Conservation (phyloP, 2,113 vertebrate genomes). For the Agelaius tricolor region DNA sequence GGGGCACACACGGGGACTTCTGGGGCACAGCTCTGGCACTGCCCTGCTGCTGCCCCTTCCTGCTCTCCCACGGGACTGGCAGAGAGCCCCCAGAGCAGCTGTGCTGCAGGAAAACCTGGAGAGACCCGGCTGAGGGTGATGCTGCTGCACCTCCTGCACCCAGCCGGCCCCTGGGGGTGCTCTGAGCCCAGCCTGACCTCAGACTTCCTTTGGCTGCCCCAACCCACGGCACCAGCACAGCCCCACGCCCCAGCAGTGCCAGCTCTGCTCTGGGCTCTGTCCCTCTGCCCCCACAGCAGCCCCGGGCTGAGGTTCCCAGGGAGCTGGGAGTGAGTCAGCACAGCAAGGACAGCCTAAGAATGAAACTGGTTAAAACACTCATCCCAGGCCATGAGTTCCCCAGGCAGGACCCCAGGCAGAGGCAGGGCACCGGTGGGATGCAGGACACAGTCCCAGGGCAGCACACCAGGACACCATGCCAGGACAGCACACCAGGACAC, state of each 20-base stretch:
- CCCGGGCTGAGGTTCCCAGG: not conserved
- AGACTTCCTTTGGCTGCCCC: not conserved
- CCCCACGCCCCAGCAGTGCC: not conserved
- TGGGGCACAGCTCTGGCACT: accelerated
- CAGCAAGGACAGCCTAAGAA: conserved; percentile 11
- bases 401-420: not conserved
- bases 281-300: not conserved
- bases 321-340: conserved; percentile 58
- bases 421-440: not conserved
- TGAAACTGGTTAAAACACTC: not conserved
- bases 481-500: too few species aligned
- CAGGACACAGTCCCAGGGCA: not conserved
- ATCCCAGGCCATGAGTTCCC: not conserved
- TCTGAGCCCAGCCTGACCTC: not conserved
- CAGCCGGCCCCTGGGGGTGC: accelerated
- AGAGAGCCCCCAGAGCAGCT: not conserved
- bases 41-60: not conserved
- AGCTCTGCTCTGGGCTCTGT: not conserved
- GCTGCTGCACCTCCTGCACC: not conserved
- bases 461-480: too few species aligned
- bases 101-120: accelerated
- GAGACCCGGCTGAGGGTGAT: not conserved
- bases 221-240: not conserved
- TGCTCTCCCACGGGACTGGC: not conserved
- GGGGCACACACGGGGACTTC: not conserved